Evolutionary conservation across 2,113 vertebrate species (phyloP), one percentile per base, ranked within the genome.

Genomic region (Hippolais icterina): DNA sequence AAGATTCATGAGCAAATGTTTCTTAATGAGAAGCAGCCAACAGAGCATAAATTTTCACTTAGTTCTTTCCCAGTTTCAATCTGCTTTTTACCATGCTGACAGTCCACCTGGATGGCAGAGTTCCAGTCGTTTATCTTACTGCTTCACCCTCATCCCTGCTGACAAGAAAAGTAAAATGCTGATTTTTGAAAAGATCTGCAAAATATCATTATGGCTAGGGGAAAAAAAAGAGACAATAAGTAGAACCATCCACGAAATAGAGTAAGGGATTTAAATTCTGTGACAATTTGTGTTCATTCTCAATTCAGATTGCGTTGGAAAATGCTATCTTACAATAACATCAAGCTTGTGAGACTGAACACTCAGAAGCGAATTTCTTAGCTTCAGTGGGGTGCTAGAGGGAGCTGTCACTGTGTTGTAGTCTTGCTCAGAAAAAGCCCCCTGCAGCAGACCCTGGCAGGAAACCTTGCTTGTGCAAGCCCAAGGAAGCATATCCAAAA

Each of bases 171-270:
- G 72, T 91, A 93, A 95, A 97, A 94, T 42, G 83, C 79, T 87
- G 80, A 74, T 93, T 92, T 93, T 95, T 92, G 80, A 94, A 79
- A 96, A 96, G 92, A 95, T 81, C 94, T 91, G 88, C 37, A 94
- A 89, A 96, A 39, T 71, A 49, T 90, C 88, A 35, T 94, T 69
- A 88, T 69, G 83, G 71, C 71, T 83, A 61, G 28, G 28, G 39
- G 23, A 77, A 60, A 52, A 75, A 74, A 85, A 56, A 57, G n/a
- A 52, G n/a, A 64, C 25, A 89, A 77, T 69, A 65, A 87, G 57
- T 66, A 44, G 68, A 92, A 86, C 82, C 50, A 83, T 89, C 44
- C 10, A 2, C 63, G 80, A 33, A 42, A 44, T 24, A 39, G 46
- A 54, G 19, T 24, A 12, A 24, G 12, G 31, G 42, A 41, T 59